Base-by-base conservation (phyloP, 1,140 invertebrate species). In the Heliconius hermathena region DNA sequence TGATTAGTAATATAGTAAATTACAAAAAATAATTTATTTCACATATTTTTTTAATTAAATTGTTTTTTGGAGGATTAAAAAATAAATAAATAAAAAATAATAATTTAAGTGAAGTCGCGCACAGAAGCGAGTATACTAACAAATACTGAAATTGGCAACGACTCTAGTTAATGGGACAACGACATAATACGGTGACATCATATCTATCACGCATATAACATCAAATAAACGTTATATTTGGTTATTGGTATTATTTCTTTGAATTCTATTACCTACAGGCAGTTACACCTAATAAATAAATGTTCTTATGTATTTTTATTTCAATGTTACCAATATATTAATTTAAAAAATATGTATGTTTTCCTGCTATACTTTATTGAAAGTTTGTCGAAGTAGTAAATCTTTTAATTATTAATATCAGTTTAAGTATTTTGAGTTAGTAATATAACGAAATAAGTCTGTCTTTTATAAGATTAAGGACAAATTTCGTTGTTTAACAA, bases 401-500 rank as follows among this genome's bases (percentile, higher is more conserved):
- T 13, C 3, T 46, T 46, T 46, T 46, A 13, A 46, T 46, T 46
- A 46, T 46, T 13, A 46, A 46, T 3, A 13, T 46, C 41, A 46
- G 41, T 3, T 13, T 46, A 46, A 52, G 16, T 20, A 52, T 2
- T 18, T 20, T 52, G 0, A 20, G 0, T 52, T 52, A 52, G 5
- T 18, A 52, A 52, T 26, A 66, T 22, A 26, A 66, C 22, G 13
- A 66, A 66, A 26, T 66, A 29, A 66, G 57, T 66, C 57, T 66
- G 13, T 22, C 57, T 22, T 66, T 66, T 26, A 29, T 16, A 16
- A 29, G 22, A 66, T 66, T 66, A 66, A 29, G 57, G 22, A 66
- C 22, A 71, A 71, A 71, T 71, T n/a, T 38, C 33, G 33, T 71
- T 71, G 71, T 71, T 41, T 71, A 71, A 71, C 71, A 57, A 74